Evolutionary conservation across 2,888 invertebrate species (phyloP).

Genomic region (Hemicrepidius hirtus): DNA sequence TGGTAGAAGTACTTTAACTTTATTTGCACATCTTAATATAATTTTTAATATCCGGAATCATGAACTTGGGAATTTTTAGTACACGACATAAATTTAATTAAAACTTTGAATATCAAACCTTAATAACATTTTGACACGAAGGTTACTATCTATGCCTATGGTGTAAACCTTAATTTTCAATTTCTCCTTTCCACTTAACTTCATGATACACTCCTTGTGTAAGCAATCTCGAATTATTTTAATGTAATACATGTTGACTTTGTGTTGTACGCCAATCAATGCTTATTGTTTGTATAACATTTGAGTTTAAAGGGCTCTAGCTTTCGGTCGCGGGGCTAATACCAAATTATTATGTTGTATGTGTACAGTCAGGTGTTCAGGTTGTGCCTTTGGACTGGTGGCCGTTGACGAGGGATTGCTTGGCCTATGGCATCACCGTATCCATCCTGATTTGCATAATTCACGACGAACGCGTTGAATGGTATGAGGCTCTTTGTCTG

Average conservation of each 20-base stretch:
- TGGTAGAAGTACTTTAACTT: no score
- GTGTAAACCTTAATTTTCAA: background rate
- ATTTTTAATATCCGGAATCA: no score
- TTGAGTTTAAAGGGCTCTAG: constrained; percentile 26
- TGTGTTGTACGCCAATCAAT: background rate
- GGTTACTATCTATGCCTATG: no score
- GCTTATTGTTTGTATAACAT: background rate
- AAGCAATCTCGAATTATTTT: constrained; percentile 2
- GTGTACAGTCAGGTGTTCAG: constrained; percentile 73
- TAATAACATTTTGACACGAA: no score
- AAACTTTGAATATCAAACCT: no score
- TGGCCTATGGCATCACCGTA: constrained; percentile 85
- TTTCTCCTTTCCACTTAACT: background rate
- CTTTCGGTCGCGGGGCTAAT: constrained; percentile 40
- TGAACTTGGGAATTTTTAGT: no score
- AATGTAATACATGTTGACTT: background rate
- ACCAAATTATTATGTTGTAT: constrained; percentile 9
- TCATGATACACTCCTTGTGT: background rate
- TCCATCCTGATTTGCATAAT: constrained; percentile 83
- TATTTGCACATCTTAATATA: no score
- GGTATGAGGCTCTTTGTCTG: constrained; percentile 86
- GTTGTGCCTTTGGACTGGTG: constrained; percentile 84
- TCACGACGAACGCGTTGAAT: constrained; percentile 84
- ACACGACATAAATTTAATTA: no score
- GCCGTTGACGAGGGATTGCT: constrained; percentile 85